Percentiles rank a stretch among this genome's conserved stretches.
These are phyloP conservation scores for Phoebastria nigripes DNA, from an alignment of 2,797 vertebrate genomes.

Conservation along the genomic window DNA sequence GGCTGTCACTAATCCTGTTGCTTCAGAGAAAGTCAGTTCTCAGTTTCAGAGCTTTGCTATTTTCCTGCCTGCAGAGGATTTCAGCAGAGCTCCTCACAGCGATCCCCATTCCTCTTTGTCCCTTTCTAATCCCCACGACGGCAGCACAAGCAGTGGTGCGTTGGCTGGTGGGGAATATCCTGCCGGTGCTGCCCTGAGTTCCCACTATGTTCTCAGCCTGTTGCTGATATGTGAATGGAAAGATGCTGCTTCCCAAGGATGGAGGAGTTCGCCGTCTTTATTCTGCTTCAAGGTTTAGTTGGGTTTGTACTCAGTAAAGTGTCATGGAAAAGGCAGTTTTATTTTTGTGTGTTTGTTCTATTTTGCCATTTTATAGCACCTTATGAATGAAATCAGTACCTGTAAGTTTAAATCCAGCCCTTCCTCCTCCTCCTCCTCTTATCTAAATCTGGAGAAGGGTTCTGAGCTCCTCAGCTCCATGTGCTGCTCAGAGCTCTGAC, in stretches of 20 bases:
- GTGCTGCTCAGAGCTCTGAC: neutral
- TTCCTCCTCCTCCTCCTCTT: neutral
- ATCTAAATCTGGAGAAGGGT: neutral
- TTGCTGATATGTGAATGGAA: neutral
- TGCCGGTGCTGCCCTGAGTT: neutral
- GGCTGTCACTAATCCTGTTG: neutral
- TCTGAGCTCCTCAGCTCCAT: neutral
- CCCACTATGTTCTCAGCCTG: neutral
- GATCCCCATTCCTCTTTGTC: neutral
- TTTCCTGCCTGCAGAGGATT: constrained; percentile 1
- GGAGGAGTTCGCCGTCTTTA: neutral
- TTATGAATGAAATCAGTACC: neutral
- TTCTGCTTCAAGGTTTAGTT: neutral
- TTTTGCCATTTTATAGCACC: neutral
- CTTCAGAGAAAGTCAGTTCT: neutral
- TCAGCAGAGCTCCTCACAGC: neutral
- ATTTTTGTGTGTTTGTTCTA: neutral
- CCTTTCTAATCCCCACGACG: neutral
- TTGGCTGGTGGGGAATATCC: neutral
- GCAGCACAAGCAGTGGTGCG: neutral
- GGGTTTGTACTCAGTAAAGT: neutral
- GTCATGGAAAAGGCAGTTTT: neutral
- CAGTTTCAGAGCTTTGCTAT: neutral
- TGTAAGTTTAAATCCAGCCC: neutral
- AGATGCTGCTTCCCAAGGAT: neutral